These are phyloP conservation scores for Coregonus clupeaformis DNA, from an alignment of 2,113 vertebrate genomes.

Conservation along the genomic window DNA sequence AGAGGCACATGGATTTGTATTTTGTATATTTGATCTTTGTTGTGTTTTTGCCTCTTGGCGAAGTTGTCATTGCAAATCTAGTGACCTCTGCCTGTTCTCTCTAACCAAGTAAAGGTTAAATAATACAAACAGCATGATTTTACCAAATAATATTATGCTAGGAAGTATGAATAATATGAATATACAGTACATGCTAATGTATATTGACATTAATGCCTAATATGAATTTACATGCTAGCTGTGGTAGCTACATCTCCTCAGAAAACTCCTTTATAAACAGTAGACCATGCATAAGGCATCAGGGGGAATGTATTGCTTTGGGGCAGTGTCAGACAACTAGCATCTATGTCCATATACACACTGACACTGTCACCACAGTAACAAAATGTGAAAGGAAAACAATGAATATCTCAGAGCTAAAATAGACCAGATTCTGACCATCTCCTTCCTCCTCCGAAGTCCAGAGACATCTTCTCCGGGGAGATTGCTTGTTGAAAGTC, in stretches of 20 bases:
- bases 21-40: no score
- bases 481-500: conserved; percentile 80
- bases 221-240: not conserved
- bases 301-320: conserved; percentile 5
- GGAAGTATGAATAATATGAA: no score
- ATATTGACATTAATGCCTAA: no score
- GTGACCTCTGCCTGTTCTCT: no score
- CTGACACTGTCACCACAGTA: not conserved
- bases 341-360: not conserved
- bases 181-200: no score
- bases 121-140: no score
- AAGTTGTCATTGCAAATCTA: no score
- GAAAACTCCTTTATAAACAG: not conserved
- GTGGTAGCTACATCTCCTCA: not conserved
- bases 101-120: no score
- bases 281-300: not conserved
- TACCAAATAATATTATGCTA: no score
- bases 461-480: conserved; percentile 68
- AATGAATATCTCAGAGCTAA: conserved; percentile 72
- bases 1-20: no score
- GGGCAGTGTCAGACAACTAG: not conserved
- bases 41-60: no score
- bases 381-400: conserved; percentile 7
- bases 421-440: conserved; percentile 68
- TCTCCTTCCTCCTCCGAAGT: conserved; percentile 68